These are phyloP conservation scores for Hypselothyrea guttata DNA, from an alignment of 2,888 invertebrate genomes.

Conservation along the genomic window DNA sequence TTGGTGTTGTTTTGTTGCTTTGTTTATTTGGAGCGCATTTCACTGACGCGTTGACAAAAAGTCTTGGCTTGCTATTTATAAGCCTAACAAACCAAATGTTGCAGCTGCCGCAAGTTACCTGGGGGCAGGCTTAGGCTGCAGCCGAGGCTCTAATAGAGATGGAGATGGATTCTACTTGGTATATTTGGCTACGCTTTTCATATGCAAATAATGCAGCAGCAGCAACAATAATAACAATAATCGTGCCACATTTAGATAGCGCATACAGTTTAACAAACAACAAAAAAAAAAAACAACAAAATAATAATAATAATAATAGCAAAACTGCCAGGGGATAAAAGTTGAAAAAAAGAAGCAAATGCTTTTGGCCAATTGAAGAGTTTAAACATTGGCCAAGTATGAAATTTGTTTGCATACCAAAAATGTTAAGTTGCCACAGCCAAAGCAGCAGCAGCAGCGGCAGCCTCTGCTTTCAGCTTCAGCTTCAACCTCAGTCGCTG, in stretches of 20 bases:
- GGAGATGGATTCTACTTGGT: conserved; percentile 15
- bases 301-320: no score
- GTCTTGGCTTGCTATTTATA: conserved; percentile 67
- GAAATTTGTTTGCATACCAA: conserved; percentile 73
- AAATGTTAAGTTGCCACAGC: conserved; percentile 62
- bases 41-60: conserved; percentile 58
- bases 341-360: conserved; percentile 18
- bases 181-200: conserved; percentile 37
- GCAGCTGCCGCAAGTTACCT: conserved; percentile 33
- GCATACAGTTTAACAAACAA: conserved; percentile 17
- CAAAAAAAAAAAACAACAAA: background rate
- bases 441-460: conserved; percentile 29
- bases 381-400: conserved; percentile 78
- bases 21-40: conserved; percentile 50
- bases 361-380: conserved; percentile 78
- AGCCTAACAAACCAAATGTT: conserved; percentile 42
- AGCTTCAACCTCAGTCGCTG: conserved; percentile 54
- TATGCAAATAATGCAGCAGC: conserved; percentile 60
- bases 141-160: conserved; percentile 1
- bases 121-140: background rate
- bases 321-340: no score
- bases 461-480: conserved; percentile 12
- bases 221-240: conserved; percentile 75
- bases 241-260: conserved; percentile 78
- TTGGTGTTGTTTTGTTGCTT: background rate